These are phyloP conservation scores for Callosobruchus maculatus DNA, from an alignment of 2,888 invertebrate genomes.

Conservation along the genomic window DNA sequence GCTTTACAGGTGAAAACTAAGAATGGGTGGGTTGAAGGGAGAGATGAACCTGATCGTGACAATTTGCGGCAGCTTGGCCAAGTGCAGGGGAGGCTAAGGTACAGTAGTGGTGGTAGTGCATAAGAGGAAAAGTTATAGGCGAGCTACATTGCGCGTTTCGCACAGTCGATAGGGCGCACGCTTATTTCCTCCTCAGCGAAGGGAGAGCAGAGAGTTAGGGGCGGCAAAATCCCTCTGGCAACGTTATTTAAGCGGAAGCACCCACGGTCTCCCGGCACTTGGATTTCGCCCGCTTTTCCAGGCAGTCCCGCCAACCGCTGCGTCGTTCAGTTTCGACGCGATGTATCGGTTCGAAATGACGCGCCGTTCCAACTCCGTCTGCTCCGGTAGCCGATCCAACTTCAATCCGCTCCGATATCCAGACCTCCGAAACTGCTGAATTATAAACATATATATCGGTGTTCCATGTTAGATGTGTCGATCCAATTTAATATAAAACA, in stretches of 20 bases:
- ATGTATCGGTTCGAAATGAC: background rate
- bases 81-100: slow-evolving; percentile 20
- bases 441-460: too few relatives aligned
- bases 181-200: slow-evolving; percentile 35
- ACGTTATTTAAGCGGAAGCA: slow-evolving; percentile 40
- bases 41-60: background rate
- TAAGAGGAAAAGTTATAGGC: background rate
- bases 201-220: slow-evolving; percentile 41
- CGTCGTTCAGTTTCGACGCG: background rate
- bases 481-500: background rate
- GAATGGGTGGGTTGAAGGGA: too few relatives aligned
- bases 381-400: background rate
- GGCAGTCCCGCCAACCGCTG: slow-evolving; percentile 3
- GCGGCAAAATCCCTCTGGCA: slow-evolving; percentile 45
- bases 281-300: slow-evolving; percentile 11
- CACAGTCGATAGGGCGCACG: slow-evolving; percentile 40
- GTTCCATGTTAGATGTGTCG: too few relatives aligned
- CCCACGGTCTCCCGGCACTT: slow-evolving; percentile 16
- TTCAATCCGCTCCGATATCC: background rate
- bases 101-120: background rate
- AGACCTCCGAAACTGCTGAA: background rate
- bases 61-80: background rate
- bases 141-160: background rate
- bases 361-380: background rate
- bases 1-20: too few relatives aligned